Conservation (phyloP, 2,797 vertebrate species). For the Scolopax rusticola region DNA sequence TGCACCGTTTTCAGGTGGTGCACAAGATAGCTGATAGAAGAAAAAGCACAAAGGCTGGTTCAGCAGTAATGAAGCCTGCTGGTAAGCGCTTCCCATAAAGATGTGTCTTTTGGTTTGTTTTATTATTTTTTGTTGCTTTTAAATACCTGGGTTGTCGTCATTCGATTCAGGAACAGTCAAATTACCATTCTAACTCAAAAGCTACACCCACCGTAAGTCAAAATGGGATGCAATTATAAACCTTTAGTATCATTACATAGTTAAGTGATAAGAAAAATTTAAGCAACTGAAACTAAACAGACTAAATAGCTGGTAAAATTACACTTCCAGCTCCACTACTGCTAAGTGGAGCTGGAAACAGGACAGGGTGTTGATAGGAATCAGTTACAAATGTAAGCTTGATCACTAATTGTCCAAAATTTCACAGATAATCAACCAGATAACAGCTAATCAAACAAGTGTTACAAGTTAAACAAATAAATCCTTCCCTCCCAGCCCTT, state of each 20-base stretch:
- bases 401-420: not conserved
- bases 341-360: not conserved
- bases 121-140: not conserved
- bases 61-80: not conserved
- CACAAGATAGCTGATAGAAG: not conserved
- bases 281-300: not conserved
- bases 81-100: not conserved
- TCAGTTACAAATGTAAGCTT: not conserved
- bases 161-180: not conserved
- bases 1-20: not conserved
- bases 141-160: not conserved
- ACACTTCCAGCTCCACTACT: not conserved
- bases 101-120: not conserved
- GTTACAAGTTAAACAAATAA: not conserved
- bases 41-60: not conserved
- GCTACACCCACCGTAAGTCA: not conserved
- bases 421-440: not conserved
- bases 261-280: not conserved
- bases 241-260: not conserved
- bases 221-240: not conserved
- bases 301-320: not conserved
- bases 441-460: not conserved
- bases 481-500: not conserved
- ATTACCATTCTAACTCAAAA: not conserved
- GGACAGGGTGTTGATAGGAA: not conserved